Percentiles rank a stretch among this genome's conserved stretches.
Evolutionary conservation across 1,140 invertebrate species (phyloP).

Genomic region (Babylonia areolata): DNA sequence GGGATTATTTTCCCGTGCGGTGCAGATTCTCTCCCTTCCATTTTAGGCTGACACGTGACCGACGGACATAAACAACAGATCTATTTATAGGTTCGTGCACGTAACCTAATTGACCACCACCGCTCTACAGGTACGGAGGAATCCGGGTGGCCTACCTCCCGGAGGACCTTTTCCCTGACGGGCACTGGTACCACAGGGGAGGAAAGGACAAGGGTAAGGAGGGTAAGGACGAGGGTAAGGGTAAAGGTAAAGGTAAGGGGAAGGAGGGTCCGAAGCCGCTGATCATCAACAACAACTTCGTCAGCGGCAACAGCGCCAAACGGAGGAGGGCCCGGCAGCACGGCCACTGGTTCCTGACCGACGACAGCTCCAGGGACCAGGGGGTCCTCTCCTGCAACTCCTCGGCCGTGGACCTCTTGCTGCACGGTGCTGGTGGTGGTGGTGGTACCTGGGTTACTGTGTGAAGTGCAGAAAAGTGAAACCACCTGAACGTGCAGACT

Average conservation of each 20-base stretch:
- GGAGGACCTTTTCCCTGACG: conserved; percentile 55
- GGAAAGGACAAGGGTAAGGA: conserved; percentile 28
- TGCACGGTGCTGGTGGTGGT: too few species aligned
- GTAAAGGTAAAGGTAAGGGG: too few species aligned
- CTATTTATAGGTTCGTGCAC: too few species aligned
- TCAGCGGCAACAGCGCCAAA: conserved; percentile 46
- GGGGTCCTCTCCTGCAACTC: background rate
- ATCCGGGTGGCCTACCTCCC: conserved; percentile 50
- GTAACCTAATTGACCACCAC: too few species aligned
- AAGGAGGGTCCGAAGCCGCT: conserved; percentile 29
- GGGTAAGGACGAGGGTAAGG: background rate
- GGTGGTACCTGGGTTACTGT: too few species aligned
- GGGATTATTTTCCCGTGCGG: too few species aligned
- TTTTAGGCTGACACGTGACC: too few species aligned
- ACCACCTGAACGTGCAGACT: too few species aligned
- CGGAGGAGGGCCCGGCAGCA: conserved; percentile 48
- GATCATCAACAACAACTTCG: conserved; percentile 60
- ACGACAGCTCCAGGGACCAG: conserved; percentile 5
- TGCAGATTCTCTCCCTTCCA: too few species aligned
- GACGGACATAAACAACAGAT: too few species aligned
- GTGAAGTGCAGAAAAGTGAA: too few species aligned
- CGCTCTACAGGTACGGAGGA: too few species aligned
- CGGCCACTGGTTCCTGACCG: conserved; percentile 55
- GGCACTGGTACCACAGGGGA: conserved; percentile 58
- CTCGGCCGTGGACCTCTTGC: background rate